phyloP scores from a whole-genome alignment of 1,140 invertebrate genomes.

The Samia ricini region DNA sequence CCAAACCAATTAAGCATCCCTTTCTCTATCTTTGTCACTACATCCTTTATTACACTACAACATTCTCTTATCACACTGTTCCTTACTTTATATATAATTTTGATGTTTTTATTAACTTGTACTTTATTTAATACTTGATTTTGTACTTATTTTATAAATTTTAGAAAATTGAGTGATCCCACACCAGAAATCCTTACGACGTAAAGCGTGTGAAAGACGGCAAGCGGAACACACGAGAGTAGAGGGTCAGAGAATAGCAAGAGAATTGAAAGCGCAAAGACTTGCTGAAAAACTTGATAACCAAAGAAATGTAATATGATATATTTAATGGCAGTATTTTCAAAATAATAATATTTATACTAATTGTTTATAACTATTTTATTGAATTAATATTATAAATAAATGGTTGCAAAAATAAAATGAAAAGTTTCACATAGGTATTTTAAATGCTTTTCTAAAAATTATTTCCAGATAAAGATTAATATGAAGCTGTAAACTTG shows the following conservation, averaged over 20 bases:
- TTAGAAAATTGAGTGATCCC: slow-evolving; percentile 54
- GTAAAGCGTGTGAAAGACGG: slow-evolving; percentile 43
- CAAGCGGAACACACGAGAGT: slow-evolving; percentile 47
- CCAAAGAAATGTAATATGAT: slow-evolving; percentile 50
- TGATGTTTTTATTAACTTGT: background rate
- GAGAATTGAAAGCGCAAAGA: slow-evolving; percentile 40
- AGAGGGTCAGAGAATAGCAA: slow-evolving; percentile 53
- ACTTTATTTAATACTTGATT: background rate
- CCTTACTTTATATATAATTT: background rate
- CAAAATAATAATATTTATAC: no score
- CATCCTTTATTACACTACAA: no score
- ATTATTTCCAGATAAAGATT: no score
- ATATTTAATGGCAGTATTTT: no score
- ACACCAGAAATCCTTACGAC: slow-evolving; percentile 53
- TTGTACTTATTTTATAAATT: background rate
- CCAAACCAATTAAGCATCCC: no score
- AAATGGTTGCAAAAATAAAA: background rate
- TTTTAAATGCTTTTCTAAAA: no score
- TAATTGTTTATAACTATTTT: no score
- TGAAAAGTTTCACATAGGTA: no score
- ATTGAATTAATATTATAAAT: background rate
- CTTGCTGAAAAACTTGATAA: slow-evolving; percentile 47
- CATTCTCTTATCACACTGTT: no score
- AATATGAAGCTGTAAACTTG: no score
- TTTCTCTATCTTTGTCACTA: no score